These are phyloP conservation scores for Tenualosa ilisha DNA, from an alignment of 2,797 vertebrate species.

Conservation along the genomic window DNA sequence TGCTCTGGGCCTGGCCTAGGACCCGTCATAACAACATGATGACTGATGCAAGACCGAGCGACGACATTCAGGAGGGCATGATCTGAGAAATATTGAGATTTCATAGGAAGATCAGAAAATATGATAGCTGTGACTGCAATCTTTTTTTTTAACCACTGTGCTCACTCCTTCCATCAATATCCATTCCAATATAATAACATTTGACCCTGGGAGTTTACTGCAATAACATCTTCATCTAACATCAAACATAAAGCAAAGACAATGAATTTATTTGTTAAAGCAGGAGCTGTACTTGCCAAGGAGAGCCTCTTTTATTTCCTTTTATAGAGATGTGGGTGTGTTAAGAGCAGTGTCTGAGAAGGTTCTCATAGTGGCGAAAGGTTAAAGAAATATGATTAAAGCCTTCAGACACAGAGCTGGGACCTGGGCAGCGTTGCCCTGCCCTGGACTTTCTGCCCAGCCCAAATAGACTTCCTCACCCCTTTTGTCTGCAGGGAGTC, in stretches of 20 bases:
- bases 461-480: slow-evolving; percentile 7
- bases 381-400: slow-evolving; percentile 23
- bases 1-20: too few species aligned
- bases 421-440: not conserved
- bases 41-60: too few species aligned
- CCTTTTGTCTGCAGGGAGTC: slow-evolving; percentile 12
- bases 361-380: not conserved
- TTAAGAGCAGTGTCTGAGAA: not conserved
- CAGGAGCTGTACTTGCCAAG: not conserved
- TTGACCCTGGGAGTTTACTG: not conserved
- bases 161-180: not conserved
- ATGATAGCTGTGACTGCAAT: too few species aligned
- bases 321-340: not conserved
- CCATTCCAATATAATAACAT: not conserved
- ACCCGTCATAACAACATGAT: too few species aligned
- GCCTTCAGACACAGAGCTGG: not conserved
- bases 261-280: not conserved
- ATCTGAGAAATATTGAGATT: too few species aligned
- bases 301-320: not conserved
- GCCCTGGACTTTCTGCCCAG: not conserved
- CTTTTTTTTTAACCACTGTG: not conserved
- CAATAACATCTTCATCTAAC: not conserved
- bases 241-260: not conserved
- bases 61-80: too few species aligned
- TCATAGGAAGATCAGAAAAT: too few species aligned